Base-by-base conservation (phyloP, 2,888 invertebrate species). In the Chirona hameri region DNA sequence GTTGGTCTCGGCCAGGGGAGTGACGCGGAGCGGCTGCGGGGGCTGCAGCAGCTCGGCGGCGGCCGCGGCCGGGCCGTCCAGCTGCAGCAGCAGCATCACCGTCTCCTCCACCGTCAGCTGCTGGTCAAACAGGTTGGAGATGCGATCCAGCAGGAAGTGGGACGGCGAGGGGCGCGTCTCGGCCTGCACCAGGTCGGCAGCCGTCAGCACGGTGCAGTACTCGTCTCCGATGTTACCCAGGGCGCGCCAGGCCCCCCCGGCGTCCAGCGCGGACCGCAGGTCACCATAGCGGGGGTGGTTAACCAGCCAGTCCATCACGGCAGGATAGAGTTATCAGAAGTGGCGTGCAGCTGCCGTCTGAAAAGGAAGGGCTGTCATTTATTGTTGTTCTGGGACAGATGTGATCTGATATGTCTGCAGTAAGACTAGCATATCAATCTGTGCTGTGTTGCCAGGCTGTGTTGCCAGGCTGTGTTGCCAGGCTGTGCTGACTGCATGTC, bases 21-120 rank as follows among this genome's bases (percentile, higher is more conserved):
- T n/a, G 15, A 80, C 27, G 29, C 27, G 15, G 10, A 80, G 80
- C 27, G 80, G 52, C 52, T n/a, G 27, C 15, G 80, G 52, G 12
- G 80, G 80, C 27, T 15, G 52, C 80, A 80, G 52, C 18, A 48
- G 80, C 27, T 52, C 80, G 52, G 80, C 80, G 15, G 52, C 80
- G 3, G 52, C 80, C 0, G 52, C 52, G 5, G 52, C 80, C 27
- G 48, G 15, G 52, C 27, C 27, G 27, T n/a, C 80, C 52, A 80
- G 27, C 27, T 15, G 29, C 27, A 3, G 14, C 52, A 80, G 80
- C n/a, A 80, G 52, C 52, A 14, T 5, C 15, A 9, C 27, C 27
- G 24, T 27, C 52, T 80, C 80, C 27, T 2, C 4, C 14, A 21
- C 27, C 4, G 52, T n/a, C 10, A 4, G 21, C 27, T 14, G 29